A percentile compares a stretch with the other conserved stretches of the same genome.
These are phyloP conservation scores for Laterallus jamaicensis DNA, from an alignment of 2,113 vertebrate genomes.

Conservation along the genomic window DNA sequence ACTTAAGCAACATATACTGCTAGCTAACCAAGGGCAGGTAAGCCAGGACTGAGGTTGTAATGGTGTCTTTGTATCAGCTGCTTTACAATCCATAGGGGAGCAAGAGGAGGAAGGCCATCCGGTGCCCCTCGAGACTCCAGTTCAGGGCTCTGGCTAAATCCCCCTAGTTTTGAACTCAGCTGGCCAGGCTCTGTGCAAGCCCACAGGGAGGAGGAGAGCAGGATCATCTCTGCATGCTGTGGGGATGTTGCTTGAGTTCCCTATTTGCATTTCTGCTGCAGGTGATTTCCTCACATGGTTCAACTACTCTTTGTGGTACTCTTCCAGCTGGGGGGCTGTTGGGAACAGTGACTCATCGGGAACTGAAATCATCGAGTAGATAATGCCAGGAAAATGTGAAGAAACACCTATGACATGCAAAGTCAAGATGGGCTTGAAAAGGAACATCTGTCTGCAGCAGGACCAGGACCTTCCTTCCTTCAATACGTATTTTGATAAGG, in stretches of 20 bases:
- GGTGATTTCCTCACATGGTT: accelerated
- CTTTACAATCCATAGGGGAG: background rate
- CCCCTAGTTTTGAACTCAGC: background rate
- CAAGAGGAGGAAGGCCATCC: background rate
- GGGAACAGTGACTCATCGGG: background rate
- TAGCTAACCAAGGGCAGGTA: background rate
- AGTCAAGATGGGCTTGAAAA: background rate
- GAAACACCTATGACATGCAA: background rate
- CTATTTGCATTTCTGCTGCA: background rate
- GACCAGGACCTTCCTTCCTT: background rate
- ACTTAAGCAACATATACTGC: accelerated
- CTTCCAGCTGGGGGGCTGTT: accelerated
- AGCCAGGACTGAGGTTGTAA: background rate
- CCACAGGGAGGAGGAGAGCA: background rate
- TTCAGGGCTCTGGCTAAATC: accelerated
- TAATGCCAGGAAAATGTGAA: background rate
- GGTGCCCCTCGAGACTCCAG: background rate
- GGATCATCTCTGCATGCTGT: accelerated
- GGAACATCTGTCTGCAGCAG: background rate
- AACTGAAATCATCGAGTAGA: background rate
- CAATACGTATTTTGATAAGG: background rate
- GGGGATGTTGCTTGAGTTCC: accelerated
- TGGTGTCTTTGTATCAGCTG: accelerated
- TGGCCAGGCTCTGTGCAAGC: background rate
- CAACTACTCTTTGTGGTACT: accelerated